A percentile compares a stretch with the other conserved stretches of the same genome.
phyloP scores from a whole-genome alignment of 2,888 invertebrate species.

The Isoperla grammatica region DNA sequence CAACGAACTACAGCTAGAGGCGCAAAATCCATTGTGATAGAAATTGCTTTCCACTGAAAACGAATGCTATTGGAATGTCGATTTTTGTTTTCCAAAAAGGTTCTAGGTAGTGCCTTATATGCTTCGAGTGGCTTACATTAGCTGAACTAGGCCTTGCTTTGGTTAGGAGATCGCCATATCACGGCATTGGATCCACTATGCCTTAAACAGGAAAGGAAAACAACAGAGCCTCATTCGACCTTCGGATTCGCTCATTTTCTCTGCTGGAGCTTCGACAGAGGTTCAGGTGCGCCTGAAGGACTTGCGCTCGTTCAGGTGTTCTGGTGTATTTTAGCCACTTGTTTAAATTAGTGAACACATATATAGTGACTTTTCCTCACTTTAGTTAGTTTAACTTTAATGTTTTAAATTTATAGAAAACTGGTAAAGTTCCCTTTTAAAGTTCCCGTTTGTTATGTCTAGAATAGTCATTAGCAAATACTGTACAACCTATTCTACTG shows the following conservation, averaged over 20 bases:
- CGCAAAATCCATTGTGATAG: constrained; percentile 7
- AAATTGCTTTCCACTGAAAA: neutral
- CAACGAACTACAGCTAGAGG: neutral
- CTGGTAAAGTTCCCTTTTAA: too few species aligned
- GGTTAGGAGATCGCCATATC: neutral
- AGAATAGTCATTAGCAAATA: too few species aligned
- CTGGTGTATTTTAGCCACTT: too few species aligned
- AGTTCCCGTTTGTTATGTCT: too few species aligned
- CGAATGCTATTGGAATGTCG: constrained; percentile 15
- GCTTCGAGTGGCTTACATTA: neutral
- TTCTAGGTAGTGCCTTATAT: constrained; percentile 10
- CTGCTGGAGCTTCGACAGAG: neutral
- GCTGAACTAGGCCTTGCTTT: constrained; percentile 7
- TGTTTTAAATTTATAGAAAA: too few species aligned
- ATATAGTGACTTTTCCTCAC: too few species aligned
- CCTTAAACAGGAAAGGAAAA: too few species aligned
- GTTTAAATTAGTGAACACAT: too few species aligned
- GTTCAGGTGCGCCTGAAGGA: neutral
- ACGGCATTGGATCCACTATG: too few species aligned
- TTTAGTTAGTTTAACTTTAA: too few species aligned
- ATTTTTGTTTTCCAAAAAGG: constrained; percentile 11
- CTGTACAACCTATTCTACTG: too few species aligned
- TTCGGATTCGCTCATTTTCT: neutral
- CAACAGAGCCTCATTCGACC: too few species aligned
- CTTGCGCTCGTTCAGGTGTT: neutral